Evolutionary conservation across 1,140 invertebrate genomes (phyloP), one percentile per base, ranked within the genome.

Genomic region (Solenopsis invicta): DNA sequence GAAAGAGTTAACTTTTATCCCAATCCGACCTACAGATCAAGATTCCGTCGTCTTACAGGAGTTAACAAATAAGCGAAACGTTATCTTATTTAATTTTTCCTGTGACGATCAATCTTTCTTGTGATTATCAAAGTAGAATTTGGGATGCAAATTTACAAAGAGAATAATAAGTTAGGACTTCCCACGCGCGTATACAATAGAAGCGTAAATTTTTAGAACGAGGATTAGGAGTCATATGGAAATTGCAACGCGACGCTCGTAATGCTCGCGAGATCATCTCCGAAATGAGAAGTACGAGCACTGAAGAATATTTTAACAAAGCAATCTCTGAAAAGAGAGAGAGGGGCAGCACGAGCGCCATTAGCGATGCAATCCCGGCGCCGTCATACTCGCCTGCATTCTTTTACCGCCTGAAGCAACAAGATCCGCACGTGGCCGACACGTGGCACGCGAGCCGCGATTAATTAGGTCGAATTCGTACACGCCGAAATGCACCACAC

Each of bases 261-360:
- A 29, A 48, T 5, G 8, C 24, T 21, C 34, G 78, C 78, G 66
- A 41, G 41, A 13, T 75, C 13, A 61, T 48, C 48, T 34, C 37
- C 41, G 29, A 48, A 50, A 84, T 59, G 69, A 59, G 24, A 10
- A 21, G 41, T 48, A 69, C 37, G 54, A 74, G 54, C 18, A 34
- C 41, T 74, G 67, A 74, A 74, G 80, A 61, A 74, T 82, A 82
- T 82, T 82, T 48, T 41, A 52, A 71, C 69, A 34, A 45, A 82
- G 24, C 24, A 59, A 82, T 82, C 37, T 45, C 52, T 13, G 66
- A 48, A 67, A n/a, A 29, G 52, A 10, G 41, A 82, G 24, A 82
- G 21, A 62, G n/a, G 21, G 24, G 2, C 66, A 48, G 2, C 66
- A 48, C 12, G 66, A 69, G 66, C 12, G 41, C 12, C 66, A 82